A percentile compares a stretch with the other conserved stretches of the same genome.
Conservation (phyloP, 2,113 vertebrate species). For the Nyctibius bracteatus region DNA sequence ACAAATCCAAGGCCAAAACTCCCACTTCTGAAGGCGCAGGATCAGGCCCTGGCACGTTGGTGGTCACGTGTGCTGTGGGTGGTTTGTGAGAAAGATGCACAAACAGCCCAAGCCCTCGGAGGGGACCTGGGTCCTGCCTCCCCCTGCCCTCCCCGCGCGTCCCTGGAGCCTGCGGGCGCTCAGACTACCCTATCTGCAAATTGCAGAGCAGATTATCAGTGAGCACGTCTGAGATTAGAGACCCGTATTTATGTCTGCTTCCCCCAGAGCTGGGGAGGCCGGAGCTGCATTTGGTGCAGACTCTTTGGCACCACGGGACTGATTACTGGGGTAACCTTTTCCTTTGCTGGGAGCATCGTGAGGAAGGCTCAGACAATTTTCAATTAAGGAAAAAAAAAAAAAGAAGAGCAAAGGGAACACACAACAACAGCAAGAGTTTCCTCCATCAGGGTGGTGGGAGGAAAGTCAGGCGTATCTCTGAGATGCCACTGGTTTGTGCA, state of each 20-base stretch:
- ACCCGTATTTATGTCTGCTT: constrained; percentile 19
- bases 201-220: constrained; percentile 11
- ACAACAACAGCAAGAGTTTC: not conserved
- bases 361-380: not conserved
- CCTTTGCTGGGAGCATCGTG: not conserved
- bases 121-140: not conserved
- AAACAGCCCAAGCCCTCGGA: accelerated
- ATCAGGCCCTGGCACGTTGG: not conserved
- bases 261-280: not conserved
- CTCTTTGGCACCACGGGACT: constrained; percentile 37
- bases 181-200: constrained; percentile 9
- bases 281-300: constrained; percentile 10
- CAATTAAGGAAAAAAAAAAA: not conserved
- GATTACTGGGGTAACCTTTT: constrained; percentile 1
- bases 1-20: not conserved
- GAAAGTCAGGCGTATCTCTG: not conserved
- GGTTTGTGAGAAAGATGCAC: not conserved
- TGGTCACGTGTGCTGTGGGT: not conserved
- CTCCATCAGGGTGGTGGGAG: not conserved
- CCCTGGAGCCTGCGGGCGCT: not conserved
- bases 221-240: constrained; percentile 29
- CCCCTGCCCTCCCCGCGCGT: not conserved
- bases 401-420: not conserved
- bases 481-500: not conserved
- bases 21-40: not conserved